Base-by-base conservation (phyloP, 2,113 vertebrate genomes). In the Oostethus manadensis region DNA sequence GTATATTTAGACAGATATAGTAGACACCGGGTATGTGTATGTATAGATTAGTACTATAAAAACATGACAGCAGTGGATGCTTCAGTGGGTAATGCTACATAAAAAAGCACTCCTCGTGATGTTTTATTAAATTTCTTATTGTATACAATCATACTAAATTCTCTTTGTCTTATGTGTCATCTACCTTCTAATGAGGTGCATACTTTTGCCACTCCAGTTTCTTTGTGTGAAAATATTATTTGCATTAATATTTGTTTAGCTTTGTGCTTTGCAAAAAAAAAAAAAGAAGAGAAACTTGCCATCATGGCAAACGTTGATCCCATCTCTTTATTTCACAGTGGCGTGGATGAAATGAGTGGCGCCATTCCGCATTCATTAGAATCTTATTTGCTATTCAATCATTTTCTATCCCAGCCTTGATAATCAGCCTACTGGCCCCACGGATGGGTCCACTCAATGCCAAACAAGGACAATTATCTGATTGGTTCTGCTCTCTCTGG, bases 401-500 rank as follows among this genome's bases (percentile, higher is more conserved):
- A 78, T 77, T 83, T 76, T 81, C 79, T 62, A 75, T 83, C 76
- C 83, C 71, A 68, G 66, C 67, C 73, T 66, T 85, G 82, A 81
- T 86, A 87, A 87, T 87, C 79, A 81, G 77, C 77, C 81, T 66
- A 78, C 73, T 79, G 77, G 79, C 77, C 79, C n/a, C 77, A 63
- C 61, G 76, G 78, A 86, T 77, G 75, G 71, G 82, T 80, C 84
- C 74, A 81, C 85, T 88, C 85, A 87, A 83, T 87, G 84, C 82
- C 86, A 87, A 84, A 82, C 88, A 88, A 90, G 88, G 85, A 88
- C 88, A 89, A 87, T 90, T 87, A 89, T 83, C 84, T 83, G 84
- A 89, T 89, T 88, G 84, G 84, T 84, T 84, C 77, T 76, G 81
- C 84, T 75, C 70, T 67, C 69, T 54, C 74, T 83, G 82, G 82